Percentiles rank a stretch among this genome's conserved stretches.
These are phyloP conservation scores for Crossocerus cetratus DNA, from an alignment of 2,888 invertebrate genomes.

Conservation along the genomic window DNA sequence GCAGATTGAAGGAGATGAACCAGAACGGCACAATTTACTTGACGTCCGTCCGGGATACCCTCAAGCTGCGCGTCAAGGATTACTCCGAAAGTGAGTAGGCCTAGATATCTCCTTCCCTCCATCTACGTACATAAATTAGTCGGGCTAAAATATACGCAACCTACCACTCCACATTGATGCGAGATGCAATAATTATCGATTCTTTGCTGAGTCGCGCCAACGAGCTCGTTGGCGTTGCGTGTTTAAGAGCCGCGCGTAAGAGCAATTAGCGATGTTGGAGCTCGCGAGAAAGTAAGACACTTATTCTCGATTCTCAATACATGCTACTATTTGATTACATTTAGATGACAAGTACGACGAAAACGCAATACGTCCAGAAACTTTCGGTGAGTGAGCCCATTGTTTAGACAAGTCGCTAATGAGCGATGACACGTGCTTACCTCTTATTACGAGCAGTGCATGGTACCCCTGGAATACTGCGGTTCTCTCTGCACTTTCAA, in stretches of 20 bases:
- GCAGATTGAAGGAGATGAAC: conserved; percentile 83
- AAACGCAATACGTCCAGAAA: conserved; percentile 71
- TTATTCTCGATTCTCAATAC: conserved; percentile 47
- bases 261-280: conserved; percentile 9
- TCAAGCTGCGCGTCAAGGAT: conserved; percentile 87
- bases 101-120: neutral
- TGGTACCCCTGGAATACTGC: conserved; percentile 16
- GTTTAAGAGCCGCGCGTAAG: neutral
- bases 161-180: conserved; percentile 4
- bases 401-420: conserved; percentile 57
- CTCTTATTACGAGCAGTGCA: conserved; percentile 46
- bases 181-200: neutral
- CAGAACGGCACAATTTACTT: conserved; percentile 85
- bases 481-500: conserved; percentile 16
- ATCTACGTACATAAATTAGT: no score
- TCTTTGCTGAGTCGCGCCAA: neutral
- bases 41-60: conserved; percentile 85
- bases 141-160: no score
- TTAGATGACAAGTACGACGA: conserved; percentile 70
- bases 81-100: conserved; percentile 83
- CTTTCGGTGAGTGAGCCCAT: conserved; percentile 68
- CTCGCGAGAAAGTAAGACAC: neutral
- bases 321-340: conserved; percentile 64
- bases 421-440: conserved; percentile 60
- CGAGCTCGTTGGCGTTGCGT: conserved; percentile 9